Conservation (phyloP, 2,888 invertebrate species). For the Mythimna impura region DNA sequence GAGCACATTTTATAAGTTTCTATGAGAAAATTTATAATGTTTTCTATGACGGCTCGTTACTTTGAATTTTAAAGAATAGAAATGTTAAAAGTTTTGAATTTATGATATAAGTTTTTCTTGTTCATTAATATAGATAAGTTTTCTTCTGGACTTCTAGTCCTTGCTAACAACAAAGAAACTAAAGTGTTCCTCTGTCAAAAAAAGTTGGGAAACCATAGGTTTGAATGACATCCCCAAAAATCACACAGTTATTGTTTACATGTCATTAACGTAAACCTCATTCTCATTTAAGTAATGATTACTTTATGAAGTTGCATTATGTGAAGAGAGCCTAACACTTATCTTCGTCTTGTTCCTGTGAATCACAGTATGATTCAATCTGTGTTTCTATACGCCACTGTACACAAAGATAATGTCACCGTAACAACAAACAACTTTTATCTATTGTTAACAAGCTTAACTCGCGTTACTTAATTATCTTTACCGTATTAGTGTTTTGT, state of each 20-base stretch:
- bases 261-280: constrained; percentile 10
- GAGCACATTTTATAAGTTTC: no score
- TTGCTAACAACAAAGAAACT: no score
- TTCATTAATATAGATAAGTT: no score
- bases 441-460: constrained; percentile 45
- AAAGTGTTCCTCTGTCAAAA: no score
- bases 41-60: no score
- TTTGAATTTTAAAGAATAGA: no score
- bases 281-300: constrained; percentile 24
- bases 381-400: background rate
- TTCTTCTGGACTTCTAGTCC: no score
- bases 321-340: background rate
- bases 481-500: constrained; percentile 41
- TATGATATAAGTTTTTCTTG: no score
- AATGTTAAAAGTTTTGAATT: no score
- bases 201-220: no score
- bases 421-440: constrained; percentile 44
- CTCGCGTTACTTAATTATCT: constrained; percentile 50
- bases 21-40: no score
- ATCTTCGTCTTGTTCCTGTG: constrained; percentile 10
- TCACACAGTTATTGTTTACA: constrained; percentile 37
- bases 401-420: constrained; percentile 40
- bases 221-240: constrained; percentile 15
- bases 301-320: background rate
- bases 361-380: constrained; percentile 38